Evolutionary conservation across 1,140 invertebrate species (phyloP), one percentile per base, ranked within the genome.

Genomic region (Nebria ingens): DNA sequence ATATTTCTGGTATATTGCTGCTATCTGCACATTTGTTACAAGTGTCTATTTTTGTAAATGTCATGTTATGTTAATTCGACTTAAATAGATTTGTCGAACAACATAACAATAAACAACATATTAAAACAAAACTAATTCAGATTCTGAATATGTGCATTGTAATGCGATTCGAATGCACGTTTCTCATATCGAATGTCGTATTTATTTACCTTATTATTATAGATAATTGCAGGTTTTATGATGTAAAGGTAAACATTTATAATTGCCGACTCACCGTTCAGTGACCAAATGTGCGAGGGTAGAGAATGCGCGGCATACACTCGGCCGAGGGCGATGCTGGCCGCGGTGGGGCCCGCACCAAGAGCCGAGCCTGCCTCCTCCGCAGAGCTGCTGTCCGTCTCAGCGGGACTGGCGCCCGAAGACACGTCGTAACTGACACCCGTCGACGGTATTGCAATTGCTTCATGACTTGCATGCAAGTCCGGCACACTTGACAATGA

Each of bases 251-350:
- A n/a, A n/a, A n/a, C n/a, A n/a, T n/a, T n/a, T n/a, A n/a, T n/a
- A n/a, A n/a, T n/a, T n/a, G n/a, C n/a, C n/a, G n/a, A 82, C 82
- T 81, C 73, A 91, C 89, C 89, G 74, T 92, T 91, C 61, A 91
- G 77, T 60, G 89, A 90, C 86, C 88, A 91, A 76, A 93, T 90
- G 71, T 92, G 89, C 60, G 88, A 89, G 69, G 89, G 89, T 72
- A 92, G 77, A 60, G 89, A 92, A 71, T 91, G 89, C 63, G 89
- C 86, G 56, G 88, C 86, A 69, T 90, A 91, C 13, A 91, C 87
- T 57, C 89, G 76, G 55, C 87, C 86, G 23, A 86, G 75, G n/a
- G 76, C 70, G 52, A 77, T 63, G 51, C 74, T 76, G 51, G 72
- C 72, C 12, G 76, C 77, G 19, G 69, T 68, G 6, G 40, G 40